These are phyloP conservation scores for Squalus acanthias DNA, from an alignment of 2,797 vertebrate genomes.

Conservation along the genomic window DNA sequence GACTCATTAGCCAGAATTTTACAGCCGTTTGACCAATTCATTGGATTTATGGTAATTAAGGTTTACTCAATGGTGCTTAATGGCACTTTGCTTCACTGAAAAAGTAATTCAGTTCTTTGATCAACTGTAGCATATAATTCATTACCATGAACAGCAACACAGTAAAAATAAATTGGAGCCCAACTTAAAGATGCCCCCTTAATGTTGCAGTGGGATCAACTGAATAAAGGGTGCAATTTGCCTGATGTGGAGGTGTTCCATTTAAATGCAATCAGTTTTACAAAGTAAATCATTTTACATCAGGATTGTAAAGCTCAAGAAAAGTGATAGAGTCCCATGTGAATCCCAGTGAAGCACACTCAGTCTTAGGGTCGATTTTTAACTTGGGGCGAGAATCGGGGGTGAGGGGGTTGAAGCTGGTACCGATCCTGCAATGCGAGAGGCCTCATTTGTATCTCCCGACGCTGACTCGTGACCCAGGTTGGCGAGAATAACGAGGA, in stretches of 20 bases:
- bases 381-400: neutral
- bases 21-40: neutral
- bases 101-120: neutral
- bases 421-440: neutral
- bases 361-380: neutral
- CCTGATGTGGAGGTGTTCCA: neutral
- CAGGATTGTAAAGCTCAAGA: neutral
- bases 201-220: neutral
- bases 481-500: no score
- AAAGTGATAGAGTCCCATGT: neutral
- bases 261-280: neutral
- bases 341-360: neutral
- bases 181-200: neutral
- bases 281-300: neutral
- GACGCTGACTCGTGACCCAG: neutral
- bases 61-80: neutral
- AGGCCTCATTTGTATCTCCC: neutral
- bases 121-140: neutral
- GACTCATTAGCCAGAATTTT: neutral
- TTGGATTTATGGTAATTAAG: neutral
- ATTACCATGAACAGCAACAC: neutral
- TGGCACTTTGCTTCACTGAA: neutral
- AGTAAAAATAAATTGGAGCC: neutral
- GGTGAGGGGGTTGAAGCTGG: neutral
- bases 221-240: neutral